Base-by-base conservation (phyloP, 53 echinoderm and acorn worm species). In the Arbacia lixula region DNA sequence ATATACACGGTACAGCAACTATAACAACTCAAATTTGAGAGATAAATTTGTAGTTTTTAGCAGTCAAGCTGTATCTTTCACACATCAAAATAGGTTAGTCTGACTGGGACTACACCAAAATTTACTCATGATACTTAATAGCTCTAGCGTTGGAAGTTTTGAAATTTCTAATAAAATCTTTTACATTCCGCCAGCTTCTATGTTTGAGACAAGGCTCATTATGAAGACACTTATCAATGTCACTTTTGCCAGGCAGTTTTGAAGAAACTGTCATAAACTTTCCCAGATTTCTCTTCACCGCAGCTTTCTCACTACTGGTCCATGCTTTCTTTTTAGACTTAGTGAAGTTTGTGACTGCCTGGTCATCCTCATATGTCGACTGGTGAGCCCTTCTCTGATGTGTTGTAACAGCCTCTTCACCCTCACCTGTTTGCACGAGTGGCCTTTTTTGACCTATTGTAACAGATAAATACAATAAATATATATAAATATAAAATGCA, bases 81-180 rank as follows among this genome's bases (percentile, higher is more conserved):
- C n/a, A n/a, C n/a, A n/a, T n/a, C n/a, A n/a, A n/a, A n/a, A n/a
- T n/a, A n/a, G n/a, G n/a, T n/a, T n/a, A 21, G 22, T 6, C 64
- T 63, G 64, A 31, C 30, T 26, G 26, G 26, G 64, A 63, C 64
- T 28, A 29, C 5, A 63, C 64, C 6, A 63, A 28, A 63, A 21
- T 63, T 63, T 63, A 26, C 64, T 28, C 64, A 22, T 26, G 64
- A 26, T 63, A 22, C 64, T 63, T 27, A 28, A 29, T 28, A 63
- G 30, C 46, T 82, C 63, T 82, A 62, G 62, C 62, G 9, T 38
- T 82, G 31, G 62, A 62, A 82, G 63, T 72, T 31, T 72, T 84
- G 39, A 33, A 60, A 22, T 83, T 88, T 71, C 84, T 58, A 5
- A 88, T 62, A 53, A 88, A 88, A 68, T 88, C 88, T 60, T 83